A percentile compares a stretch with the other conserved stretches of the same genome.
Conservation (phyloP, 2,797 vertebrate species). For the Bradypodion ventrale region DNA sequence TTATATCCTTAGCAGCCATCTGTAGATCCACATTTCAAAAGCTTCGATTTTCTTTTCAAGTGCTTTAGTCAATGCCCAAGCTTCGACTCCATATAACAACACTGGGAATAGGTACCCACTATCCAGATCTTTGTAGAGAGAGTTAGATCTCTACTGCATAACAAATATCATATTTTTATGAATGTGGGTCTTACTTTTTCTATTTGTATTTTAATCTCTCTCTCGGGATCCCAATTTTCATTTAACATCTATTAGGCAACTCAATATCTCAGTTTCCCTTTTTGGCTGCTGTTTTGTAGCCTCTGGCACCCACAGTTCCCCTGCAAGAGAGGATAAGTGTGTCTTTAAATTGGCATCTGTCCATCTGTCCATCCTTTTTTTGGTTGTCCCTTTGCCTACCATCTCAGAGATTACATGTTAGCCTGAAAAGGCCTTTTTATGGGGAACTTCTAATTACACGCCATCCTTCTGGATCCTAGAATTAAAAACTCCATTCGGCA, state of each 20-base stretch:
- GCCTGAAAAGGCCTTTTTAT: constrained; percentile 19
- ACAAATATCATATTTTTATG: no score
- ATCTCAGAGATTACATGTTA: constrained; percentile 37
- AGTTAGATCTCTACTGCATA: no score
- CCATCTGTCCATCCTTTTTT: background rate
- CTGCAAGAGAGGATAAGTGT: background rate
- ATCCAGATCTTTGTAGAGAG: no score
- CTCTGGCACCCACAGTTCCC: background rate
- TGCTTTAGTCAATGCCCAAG: no score
- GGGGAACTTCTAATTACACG: constrained; percentile 38
- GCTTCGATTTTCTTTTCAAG: no score
- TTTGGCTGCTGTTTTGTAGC: background rate
- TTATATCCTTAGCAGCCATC: no score
- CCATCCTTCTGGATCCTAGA: constrained; percentile 18
- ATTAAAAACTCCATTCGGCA: constrained; percentile 38
- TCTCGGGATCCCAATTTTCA: no score
- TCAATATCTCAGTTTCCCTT: background rate
- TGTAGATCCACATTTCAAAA: no score
- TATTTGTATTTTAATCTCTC: no score
- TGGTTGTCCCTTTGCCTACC: constrained; percentile 10
- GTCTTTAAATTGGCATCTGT: constrained; percentile 30
- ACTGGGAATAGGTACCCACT: no score
- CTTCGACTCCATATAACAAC: no score
- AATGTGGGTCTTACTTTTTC: no score
- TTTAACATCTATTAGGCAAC: background rate